These are phyloP conservation scores for Mimumesa dahlbomi DNA, from an alignment of 2,888 invertebrate genomes.

Conservation along the genomic window DNA sequence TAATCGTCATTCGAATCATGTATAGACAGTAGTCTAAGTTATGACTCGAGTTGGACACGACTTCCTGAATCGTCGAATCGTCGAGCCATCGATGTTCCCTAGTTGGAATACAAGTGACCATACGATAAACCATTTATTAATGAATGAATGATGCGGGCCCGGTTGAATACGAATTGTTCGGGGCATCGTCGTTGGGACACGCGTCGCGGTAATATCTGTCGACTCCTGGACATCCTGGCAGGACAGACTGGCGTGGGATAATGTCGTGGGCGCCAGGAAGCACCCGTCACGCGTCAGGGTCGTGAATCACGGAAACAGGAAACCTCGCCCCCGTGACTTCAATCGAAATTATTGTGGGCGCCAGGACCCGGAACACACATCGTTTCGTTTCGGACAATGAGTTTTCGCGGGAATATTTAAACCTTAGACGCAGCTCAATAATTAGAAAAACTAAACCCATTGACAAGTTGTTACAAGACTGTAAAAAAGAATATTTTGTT, in stretches of 20 bases:
- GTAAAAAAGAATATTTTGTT: too few relatives aligned
- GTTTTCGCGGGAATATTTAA: too few relatives aligned
- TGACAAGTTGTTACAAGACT: too few relatives aligned
- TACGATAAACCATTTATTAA: slow-evolving; percentile 63
- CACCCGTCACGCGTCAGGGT: slow-evolving; percentile 64
- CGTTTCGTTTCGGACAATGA: too few relatives aligned
- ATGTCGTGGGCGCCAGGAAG: slow-evolving; percentile 69
- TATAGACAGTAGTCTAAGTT: slow-evolving; percentile 29
- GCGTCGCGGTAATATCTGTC: slow-evolving; percentile 54
- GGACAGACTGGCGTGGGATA: slow-evolving; percentile 47
- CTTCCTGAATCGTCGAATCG: slow-evolving; percentile 53
- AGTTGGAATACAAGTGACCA: slow-evolving; percentile 10
- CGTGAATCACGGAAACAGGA: slow-evolving; percentile 76
- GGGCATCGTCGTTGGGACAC: slow-evolving; percentile 45
- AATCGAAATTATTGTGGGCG: slow-evolving; percentile 69
- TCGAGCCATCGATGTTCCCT: slow-evolving; percentile 24
- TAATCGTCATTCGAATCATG: slow-evolving; percentile 42
- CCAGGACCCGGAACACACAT: slow-evolving; percentile 60
- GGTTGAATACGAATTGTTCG: slow-evolving; percentile 54
- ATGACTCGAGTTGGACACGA: slow-evolving; percentile 50
- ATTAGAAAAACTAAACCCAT: too few relatives aligned
- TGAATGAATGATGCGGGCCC: slow-evolving; percentile 40
- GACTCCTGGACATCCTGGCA: slow-evolving; percentile 56
- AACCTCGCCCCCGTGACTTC: slow-evolving; percentile 71
- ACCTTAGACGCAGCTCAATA: too few relatives aligned